A percentile compares a stretch with the other conserved stretches of the same genome.
These are phyloP conservation scores for Dicyrtoma fusca DNA, from an alignment of 2,888 invertebrate species.

Conservation along the genomic window DNA sequence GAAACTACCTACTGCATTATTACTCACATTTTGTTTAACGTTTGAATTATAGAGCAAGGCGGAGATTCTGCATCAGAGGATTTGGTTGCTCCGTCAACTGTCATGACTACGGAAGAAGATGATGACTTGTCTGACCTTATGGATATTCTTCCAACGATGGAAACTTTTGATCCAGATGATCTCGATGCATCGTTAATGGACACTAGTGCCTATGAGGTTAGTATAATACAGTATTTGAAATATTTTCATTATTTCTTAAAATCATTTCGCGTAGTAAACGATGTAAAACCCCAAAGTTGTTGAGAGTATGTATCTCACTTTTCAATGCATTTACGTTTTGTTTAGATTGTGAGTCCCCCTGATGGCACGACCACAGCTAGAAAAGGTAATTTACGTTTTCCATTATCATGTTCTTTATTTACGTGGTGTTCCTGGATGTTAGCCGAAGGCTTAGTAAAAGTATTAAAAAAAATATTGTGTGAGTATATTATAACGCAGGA, in stretches of 20 bases:
- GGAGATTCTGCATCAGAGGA: background rate
- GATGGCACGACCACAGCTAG: constrained; percentile 8
- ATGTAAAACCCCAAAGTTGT: too few relatives aligned
- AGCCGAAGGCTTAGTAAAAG: too few relatives aligned
- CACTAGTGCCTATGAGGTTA: constrained; percentile 26
- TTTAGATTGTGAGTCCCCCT: constrained; percentile 14
- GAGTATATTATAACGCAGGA: too few relatives aligned
- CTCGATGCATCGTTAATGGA: constrained; percentile 29
- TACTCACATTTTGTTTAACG: background rate
- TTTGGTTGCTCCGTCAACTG: background rate
- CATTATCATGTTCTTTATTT: too few relatives aligned
- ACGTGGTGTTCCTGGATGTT: too few relatives aligned
- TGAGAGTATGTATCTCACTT: too few relatives aligned
- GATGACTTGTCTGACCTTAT: constrained; percentile 32
- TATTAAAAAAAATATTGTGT: too few relatives aligned
- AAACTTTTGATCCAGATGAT: constrained; percentile 12
- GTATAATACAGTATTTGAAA: background rate
- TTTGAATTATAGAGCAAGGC: constrained; percentile 3
- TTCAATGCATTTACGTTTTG: constrained; percentile 1
- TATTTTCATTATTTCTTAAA: too few relatives aligned
- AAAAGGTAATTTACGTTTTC: constrained; percentile 16
- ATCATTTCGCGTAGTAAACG: too few relatives aligned
- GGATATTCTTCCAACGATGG: constrained; percentile 25
- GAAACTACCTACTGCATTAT: background rate
- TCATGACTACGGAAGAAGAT: constrained; percentile 22